Conservation (phyloP, 2,888 invertebrate genomes). For the Stomorhina lunata region DNA sequence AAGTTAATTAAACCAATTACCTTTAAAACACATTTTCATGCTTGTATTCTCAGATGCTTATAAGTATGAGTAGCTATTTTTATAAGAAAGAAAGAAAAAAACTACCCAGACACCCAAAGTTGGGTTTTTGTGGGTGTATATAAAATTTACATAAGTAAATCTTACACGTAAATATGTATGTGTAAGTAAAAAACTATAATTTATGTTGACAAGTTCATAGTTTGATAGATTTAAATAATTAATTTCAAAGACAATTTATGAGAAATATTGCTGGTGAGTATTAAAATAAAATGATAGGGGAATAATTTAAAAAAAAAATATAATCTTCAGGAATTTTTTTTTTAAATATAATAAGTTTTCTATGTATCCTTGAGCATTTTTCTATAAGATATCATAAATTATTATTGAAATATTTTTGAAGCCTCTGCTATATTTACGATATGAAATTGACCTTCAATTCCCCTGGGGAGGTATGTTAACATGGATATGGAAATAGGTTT, state of each 20-base stretch:
- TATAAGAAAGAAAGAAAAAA: background rate
- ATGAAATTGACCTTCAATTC: background rate
- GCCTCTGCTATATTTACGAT: background rate
- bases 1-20: conserved; percentile 59
- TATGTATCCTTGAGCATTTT: background rate
- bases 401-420: background rate
- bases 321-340: background rate
- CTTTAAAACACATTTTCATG: background rate
- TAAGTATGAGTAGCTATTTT: background rate
- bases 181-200: conserved; percentile 25
- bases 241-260: conserved; percentile 44
- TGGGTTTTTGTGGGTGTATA: conserved; percentile 26
- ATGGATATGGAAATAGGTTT: background rate
- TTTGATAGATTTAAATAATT: conserved; percentile 57
- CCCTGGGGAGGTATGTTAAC: background rate
- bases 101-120: background rate
- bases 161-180: no score
- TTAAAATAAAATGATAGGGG: background rate
- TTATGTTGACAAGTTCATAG: conserved; percentile 58
- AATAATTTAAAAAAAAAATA: background rate
- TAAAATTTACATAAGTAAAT: no score
- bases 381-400: background rate
- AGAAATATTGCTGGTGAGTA: background rate
- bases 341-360: no score
- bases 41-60: background rate